Evolutionary conservation across 1,140 invertebrate genomes (phyloP).

Genomic region (Carposina sasakii): DNA sequence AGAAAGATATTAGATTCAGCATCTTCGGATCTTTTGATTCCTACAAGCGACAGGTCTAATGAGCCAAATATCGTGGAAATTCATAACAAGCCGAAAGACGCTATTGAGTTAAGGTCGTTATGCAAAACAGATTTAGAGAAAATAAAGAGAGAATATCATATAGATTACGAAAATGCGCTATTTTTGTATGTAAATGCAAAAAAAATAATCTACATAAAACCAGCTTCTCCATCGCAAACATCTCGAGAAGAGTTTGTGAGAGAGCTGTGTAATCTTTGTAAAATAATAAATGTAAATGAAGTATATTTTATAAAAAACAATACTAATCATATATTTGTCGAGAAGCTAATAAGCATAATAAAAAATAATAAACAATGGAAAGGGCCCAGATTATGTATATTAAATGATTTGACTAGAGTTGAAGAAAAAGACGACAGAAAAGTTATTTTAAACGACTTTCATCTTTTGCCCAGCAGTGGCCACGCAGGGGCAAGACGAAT

Average conservation of each 20-base stretch:
- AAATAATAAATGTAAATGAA: slow-evolving; percentile 4
- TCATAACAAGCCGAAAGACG: not conserved
- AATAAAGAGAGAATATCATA: slow-evolving; percentile 8
- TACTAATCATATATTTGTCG: slow-evolving; percentile 11
- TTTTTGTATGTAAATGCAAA: slow-evolving; percentile 2
- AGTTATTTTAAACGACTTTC: slow-evolving; percentile 18
- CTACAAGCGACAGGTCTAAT: not conserved
- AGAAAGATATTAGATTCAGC: not conserved
- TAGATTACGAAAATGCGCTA: not conserved
- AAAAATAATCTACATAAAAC: slow-evolving; percentile 7
- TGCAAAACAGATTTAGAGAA: not conserved
- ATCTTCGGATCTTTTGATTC: not conserved
- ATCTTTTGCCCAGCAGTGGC: slow-evolving; percentile 6
- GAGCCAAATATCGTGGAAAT: slow-evolving; percentile 1
- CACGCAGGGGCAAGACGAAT: slow-evolving; percentile 1
- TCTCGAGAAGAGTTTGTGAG: slow-evolving; percentile 18
- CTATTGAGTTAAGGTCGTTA: not conserved
- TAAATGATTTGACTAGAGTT: slow-evolving; percentile 7
- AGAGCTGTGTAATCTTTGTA: slow-evolving; percentile 12
- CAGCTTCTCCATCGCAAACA: slow-evolving; percentile 10
- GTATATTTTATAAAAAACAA: slow-evolving; percentile 8
- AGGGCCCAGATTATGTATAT: slow-evolving; percentile 8
- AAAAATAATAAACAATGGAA: slow-evolving; percentile 9
- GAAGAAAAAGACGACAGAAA: slow-evolving; percentile 13
- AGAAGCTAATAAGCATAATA: slow-evolving; percentile 7